Conservation (phyloP, 2,113 vertebrate species). For the Microtus pennsylvanicus region DNA sequence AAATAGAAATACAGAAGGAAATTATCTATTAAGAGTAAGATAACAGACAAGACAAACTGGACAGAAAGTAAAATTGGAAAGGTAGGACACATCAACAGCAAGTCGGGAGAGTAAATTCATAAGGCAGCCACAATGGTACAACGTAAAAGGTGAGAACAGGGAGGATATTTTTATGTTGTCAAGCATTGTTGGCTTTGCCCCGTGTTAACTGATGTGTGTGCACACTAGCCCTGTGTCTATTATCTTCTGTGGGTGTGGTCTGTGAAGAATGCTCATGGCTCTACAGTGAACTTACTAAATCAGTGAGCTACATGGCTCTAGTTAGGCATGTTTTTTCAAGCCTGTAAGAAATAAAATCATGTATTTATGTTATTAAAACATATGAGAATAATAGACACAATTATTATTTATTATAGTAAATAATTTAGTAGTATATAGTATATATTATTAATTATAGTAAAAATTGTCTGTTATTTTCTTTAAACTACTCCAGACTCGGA, state of each 20-base stretch:
- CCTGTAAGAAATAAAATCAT: neutral
- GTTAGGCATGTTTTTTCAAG: neutral
- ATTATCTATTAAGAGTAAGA: neutral
- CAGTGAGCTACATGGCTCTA: neutral
- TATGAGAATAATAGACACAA: neutral
- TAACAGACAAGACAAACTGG: neutral
- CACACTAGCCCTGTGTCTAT: neutral
- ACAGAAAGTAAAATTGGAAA: neutral
- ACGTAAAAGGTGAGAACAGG: neutral
- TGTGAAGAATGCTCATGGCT: neutral
- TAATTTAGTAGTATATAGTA: too few relatives aligned
- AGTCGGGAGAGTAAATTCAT: neutral
- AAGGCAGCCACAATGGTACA: neutral
- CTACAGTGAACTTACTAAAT: neutral
- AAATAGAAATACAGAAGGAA: neutral
- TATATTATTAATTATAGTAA: too few relatives aligned
- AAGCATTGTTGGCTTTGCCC: neutral
- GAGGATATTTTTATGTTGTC: too few relatives aligned
- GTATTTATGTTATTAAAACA: slow-evolving; percentile 18
- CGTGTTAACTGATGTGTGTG: neutral
- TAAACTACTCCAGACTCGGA: neutral
- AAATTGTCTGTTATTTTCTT: neutral
- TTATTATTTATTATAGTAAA: too few relatives aligned
- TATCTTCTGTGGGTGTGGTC: neutral
- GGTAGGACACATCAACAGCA: neutral